A percentile compares a stretch with the other conserved stretches of the same genome.
phyloP scores from a whole-genome alignment of 2,113 vertebrate species.

The Butorides virescens region DNA sequence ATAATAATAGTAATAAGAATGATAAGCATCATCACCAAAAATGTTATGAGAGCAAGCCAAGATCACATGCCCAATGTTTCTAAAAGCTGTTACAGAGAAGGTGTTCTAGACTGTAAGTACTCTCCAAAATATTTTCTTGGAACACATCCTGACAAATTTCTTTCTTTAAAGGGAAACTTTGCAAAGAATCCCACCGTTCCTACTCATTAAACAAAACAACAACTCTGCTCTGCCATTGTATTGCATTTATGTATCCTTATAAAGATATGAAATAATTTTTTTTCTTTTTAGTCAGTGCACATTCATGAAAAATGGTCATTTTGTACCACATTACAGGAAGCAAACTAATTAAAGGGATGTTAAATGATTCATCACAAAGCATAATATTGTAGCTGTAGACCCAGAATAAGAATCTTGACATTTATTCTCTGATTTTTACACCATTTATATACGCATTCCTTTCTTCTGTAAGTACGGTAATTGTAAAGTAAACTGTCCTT shows the following conservation, averaged over 20 bases:
- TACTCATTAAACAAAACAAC: background rate
- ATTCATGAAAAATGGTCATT: background rate
- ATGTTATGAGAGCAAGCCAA: background rate
- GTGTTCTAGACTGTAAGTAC: background rate
- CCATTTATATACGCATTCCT: background rate
- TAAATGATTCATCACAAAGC: background rate
- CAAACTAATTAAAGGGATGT: background rate
- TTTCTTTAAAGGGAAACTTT: background rate
- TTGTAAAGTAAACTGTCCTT: background rate
- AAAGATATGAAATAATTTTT: background rate
- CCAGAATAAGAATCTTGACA: background rate
- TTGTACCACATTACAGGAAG: background rate
- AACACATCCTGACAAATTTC: background rate
- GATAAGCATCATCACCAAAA: conserved; percentile 26
- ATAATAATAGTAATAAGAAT: conserved; percentile 26
- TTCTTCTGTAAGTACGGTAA: background rate
- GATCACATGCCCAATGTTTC: background rate
- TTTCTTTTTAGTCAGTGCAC: background rate
- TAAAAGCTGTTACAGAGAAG: background rate
- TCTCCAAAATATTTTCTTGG: background rate
- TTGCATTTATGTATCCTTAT: background rate
- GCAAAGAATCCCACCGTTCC: background rate
- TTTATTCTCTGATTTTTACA: background rate
- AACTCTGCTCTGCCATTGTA: background rate
- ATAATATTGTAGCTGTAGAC: background rate